Evolutionary conservation across 2,888 invertebrate genomes (phyloP).

Genomic region (Adelognathus sp.): DNA sequence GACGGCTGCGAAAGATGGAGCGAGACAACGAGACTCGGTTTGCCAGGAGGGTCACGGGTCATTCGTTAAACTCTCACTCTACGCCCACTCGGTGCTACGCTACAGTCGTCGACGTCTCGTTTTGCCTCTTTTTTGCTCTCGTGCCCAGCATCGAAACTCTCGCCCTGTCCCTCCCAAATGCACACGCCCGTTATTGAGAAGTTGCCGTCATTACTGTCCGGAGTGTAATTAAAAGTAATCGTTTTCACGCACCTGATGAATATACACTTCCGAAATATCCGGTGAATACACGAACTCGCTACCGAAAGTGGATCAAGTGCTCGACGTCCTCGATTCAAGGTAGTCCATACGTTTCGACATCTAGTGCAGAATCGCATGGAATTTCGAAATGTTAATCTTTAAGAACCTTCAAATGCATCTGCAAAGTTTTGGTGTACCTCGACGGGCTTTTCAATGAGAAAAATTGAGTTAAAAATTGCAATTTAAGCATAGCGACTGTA

Average conservation of each 20-base stretch:
- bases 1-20: conserved; percentile 25
- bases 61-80: conserved; percentile 51
- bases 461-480: too few relatives aligned
- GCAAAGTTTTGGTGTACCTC: too few relatives aligned
- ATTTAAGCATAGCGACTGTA: too few relatives aligned
- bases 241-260: conserved; percentile 56
- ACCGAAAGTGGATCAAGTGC: conserved; percentile 31
- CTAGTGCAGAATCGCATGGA: too few relatives aligned
- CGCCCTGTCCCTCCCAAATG: conserved; percentile 1
- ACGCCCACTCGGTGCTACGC: conserved; percentile 39
- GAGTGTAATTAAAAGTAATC: conserved; percentile 55
- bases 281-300: conserved; percentile 4
- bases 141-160: not conserved
- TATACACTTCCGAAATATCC: conserved; percentile 30
- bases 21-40: conserved; percentile 20
- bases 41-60: conserved; percentile 52
- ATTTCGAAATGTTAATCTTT: too few relatives aligned
- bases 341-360: too few relatives aligned
- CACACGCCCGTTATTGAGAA: conserved; percentile 54
- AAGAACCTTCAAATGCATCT: too few relatives aligned
- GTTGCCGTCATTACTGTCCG: conserved; percentile 49
- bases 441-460: too few relatives aligned
- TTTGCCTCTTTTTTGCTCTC: not conserved
- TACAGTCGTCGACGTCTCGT: conserved; percentile 12
- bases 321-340: too few relatives aligned